Conservation (phyloP, 2,113 vertebrate genomes). For the Paraplagusia blochii region DNA sequence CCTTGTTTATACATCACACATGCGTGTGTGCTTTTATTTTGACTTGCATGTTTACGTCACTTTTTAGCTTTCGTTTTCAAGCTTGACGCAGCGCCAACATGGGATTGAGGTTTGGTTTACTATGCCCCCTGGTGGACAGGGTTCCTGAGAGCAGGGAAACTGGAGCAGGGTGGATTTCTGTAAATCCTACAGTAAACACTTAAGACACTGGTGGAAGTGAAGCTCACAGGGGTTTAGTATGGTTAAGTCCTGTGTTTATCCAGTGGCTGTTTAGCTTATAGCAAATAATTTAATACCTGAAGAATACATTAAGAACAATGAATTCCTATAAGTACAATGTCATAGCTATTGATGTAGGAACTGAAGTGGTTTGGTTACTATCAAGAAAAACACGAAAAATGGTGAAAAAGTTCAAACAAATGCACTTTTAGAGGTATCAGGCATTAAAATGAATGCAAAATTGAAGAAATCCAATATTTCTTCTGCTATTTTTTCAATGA, state of each 20-base stretch:
- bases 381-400: no score
- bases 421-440: no score
- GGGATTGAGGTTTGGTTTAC: slow-evolving; percentile 2
- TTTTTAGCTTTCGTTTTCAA: accelerated
- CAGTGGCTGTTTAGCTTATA: no score
- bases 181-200: slow-evolving; percentile 1
- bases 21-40: slow-evolving; percentile 26
- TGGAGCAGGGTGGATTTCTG: slow-evolving; percentile 10
- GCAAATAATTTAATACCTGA: no score
- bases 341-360: no score
- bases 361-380: no score
- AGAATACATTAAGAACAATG: no score
- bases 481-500: no score
- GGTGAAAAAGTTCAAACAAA: no score
- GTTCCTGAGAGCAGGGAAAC: slow-evolving; percentile 13
- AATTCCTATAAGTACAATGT: no score
- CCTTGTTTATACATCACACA: neutral
- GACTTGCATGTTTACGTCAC: neutral
- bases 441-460: no score
- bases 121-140: slow-evolving; percentile 54
- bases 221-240: neutral
- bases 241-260: neutral
- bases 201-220: neutral
- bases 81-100: slow-evolving; percentile 2
- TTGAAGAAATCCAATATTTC: no score